Evolutionary conservation across 2,797 vertebrate species (phyloP), one percentile per base, ranked within the genome.

Genomic region (Pipistrellus pipistrellus): DNA sequence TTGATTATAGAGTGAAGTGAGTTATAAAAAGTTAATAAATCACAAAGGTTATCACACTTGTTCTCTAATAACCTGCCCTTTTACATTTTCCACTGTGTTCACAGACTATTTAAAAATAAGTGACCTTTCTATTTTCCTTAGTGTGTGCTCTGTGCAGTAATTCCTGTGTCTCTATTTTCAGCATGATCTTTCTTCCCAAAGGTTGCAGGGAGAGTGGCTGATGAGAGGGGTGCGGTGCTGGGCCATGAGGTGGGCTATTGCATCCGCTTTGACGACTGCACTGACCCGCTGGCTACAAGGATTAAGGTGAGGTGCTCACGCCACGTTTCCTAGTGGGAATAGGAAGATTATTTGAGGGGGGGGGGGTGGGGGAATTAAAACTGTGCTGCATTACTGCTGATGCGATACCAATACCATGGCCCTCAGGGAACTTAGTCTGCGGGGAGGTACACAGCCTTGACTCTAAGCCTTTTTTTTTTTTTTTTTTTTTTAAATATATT

Each of bases 191-290:
- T 93, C 94, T 96, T 85, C n/a, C 92, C 96, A 85, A 96, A 99
- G 99, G 99, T 99, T 96, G 99, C 99, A 80, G 98, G 98, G 81
- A 98, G 99, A 85, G 99, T 99, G 72, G 99, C 99, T 80, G 99
- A 99, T 90, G 99, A 99, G 92, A 98, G 99, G 38, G 99, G 99
- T 0, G 99, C 99, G 0, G 97, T 99, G 89, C 91, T 99, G 93
- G 99, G 99, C 25, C 99, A 99, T 0, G 99, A 99, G 96, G 99
- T 99, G 97, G 99, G 99, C 85, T 99, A 99, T 95, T 99, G 99
- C 84, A 99, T 99, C 97, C 99, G 99, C 17, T 99, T 99, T 93
- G 99, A 99, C 5, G 99, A 99, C 98, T 99, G 99, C 98, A 99
- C 99, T 0, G 99, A 99, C 96, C 98, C 99, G 2, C 99, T 99